Evolutionary conservation across 30 jellyfish, hydroid and myxozoan species (phyloP), one percentile per base, ranked within the genome.

Genomic region (Aurelia coerulea): DNA sequence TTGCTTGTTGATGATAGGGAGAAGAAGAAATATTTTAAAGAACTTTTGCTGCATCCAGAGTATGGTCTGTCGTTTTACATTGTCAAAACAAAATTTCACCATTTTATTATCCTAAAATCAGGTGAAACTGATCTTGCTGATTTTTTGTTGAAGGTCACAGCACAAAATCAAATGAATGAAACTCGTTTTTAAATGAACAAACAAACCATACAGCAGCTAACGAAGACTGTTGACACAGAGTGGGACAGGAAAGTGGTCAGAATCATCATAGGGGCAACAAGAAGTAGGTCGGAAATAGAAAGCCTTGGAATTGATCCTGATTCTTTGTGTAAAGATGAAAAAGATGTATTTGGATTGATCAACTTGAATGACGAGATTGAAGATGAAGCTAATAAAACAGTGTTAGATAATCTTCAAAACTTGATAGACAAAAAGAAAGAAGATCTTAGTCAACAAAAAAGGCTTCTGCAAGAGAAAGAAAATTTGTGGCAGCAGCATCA

Each of bases 41-140:
- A 79, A 68, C 89, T 79, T 33, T 41, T 79, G 39, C 62, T 52
- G 49, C 89, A 80, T 33, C 73, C 83, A 65, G 71, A 42, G 19
- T 46, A 41, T 39, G 82, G 90, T 13, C 51, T 80, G 16, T 80
- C 83, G 35, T 33, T 80, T 16, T 62, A 65, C 67, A 66, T 80
- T 46, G 83, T 66, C n/a, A 56, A 80, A 12, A 52, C 81, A 46
- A 39, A 65, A 32, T 14, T 50, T 46, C 33, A 53, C 29, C 73
- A 67, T 19, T 65, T 32, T 46, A 66, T 80, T 52, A 62, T 78
- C 33, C 35, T 80, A 13, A 60, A 63, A 13, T 83, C 83, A 33
- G 83, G 67, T 4, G 50, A 65, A 42, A 10, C 50, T 67, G 19
- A 32, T 68, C 68, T 80, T 52, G 83, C 50, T 41, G 74, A 19